phyloP scores from a whole-genome alignment of 1,140 invertebrate genomes.

The Drosophila kanapiae region DNA sequence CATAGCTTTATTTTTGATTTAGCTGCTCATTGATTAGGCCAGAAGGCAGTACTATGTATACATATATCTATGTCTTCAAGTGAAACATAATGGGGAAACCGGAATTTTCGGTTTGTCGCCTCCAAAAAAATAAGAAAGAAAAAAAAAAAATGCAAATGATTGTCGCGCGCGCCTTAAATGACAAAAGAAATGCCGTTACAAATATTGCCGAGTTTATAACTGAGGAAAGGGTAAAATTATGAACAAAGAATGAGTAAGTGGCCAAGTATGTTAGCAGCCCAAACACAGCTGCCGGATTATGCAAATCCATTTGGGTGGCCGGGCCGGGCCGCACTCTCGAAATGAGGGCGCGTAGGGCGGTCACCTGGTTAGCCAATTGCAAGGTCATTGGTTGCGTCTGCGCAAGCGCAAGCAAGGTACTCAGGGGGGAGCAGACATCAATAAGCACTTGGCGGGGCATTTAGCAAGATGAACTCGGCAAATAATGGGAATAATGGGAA shows the following conservation, averaged over 20 bases:
- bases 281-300: slow-evolving; percentile 64
- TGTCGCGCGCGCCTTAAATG: slow-evolving; percentile 55
- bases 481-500: slow-evolving; percentile 39
- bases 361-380: slow-evolving; percentile 44
- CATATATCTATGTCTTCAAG: slow-evolving; percentile 50
- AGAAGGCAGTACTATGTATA: slow-evolving; percentile 52
- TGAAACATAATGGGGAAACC: slow-evolving; percentile 74
- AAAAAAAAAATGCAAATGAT: slow-evolving; percentile 44
- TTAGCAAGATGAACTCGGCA: slow-evolving; percentile 43
- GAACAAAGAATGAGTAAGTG: slow-evolving; percentile 67
- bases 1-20: slow-evolving; percentile 26
- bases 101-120: slow-evolving; percentile 55
- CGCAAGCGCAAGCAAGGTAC: slow-evolving; percentile 65
- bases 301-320: slow-evolving; percentile 66
- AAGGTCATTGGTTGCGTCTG: slow-evolving; percentile 78
- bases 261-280: slow-evolving; percentile 59
- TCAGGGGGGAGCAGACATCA: slow-evolving; percentile 15
- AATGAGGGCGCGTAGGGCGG: slow-evolving; percentile 49
- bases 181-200: slow-evolving; percentile 76
- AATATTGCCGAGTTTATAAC: slow-evolving; percentile 54
- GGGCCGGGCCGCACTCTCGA: slow-evolving; percentile 19
- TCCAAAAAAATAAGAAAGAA: slow-evolving; percentile 33
- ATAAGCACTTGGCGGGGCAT: slow-evolving; percentile 43
- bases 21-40: slow-evolving; percentile 58
- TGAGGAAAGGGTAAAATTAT: slow-evolving; percentile 49